Conservation (phyloP, 2,888 invertebrate species). For the Andricus quercusramuli region DNA sequence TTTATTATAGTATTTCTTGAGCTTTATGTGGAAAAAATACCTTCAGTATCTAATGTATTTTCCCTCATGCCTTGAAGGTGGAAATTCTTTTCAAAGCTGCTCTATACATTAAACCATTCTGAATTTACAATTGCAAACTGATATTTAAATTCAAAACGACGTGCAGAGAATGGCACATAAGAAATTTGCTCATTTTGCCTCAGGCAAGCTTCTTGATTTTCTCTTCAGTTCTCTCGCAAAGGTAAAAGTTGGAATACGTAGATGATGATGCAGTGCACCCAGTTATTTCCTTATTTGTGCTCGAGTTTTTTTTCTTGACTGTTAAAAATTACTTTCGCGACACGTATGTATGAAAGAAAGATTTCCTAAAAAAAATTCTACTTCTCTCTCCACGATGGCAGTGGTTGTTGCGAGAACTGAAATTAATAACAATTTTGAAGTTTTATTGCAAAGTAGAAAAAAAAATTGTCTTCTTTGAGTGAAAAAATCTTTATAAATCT, state of each 20-base stretch:
- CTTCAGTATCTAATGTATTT: no score
- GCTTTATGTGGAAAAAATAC: no score
- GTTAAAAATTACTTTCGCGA: not conserved
- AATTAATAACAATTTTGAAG: not conserved
- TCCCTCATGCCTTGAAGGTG: not conserved
- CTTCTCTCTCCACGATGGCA: not conserved
- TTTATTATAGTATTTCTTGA: no score
- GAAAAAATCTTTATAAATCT: not conserved
- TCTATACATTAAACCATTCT: not conserved
- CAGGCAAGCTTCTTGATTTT: not conserved
- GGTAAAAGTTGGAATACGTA: not conserved
- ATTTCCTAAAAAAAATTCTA: not conserved
- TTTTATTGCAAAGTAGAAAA: not conserved
- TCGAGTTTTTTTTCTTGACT: not conserved
- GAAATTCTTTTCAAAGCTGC: not conserved
- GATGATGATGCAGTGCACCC: not conserved
- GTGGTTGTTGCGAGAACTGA: not conserved
- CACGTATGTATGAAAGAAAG: not conserved
- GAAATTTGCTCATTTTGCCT: not conserved
- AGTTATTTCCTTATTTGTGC: not conserved
- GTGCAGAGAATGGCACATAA: not conserved
- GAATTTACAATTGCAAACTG: not conserved
- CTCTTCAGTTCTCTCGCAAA: not conserved
- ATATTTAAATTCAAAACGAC: slow-evolving; percentile 7
- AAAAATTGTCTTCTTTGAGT: not conserved